Base-by-base conservation (phyloP, 2,888 invertebrate species). In the Pachliopta kotzebuea region DNA sequence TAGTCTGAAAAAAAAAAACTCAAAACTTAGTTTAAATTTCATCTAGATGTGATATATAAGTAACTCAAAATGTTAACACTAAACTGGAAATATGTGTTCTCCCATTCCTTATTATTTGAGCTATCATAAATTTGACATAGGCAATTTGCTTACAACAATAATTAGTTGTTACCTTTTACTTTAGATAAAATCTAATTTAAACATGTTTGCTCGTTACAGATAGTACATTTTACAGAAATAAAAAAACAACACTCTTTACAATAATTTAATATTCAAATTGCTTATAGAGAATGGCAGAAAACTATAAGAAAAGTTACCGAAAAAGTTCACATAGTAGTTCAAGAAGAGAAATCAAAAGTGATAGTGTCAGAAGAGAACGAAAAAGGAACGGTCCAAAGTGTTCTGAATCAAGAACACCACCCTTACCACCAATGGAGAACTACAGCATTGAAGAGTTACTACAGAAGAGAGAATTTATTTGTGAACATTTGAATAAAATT, bases 331-430 rank as follows among this genome's bases (percentile, higher is more conserved):
- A 77, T 59, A 81, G 74, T 72, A 73, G 71, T 71, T 73, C 74
- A 54, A 83, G 70, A 79, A 71, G 67, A 69, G 42, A 82, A 64
- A 77, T 69, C 70, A 79, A 76, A 73, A 75, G 71, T 65, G 78
- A 76, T 67, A 71, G 70, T 69, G 70, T 72, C 67, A 74, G 72
- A 60, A 72, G 73, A 62, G 65, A 72, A 45, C 72, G 72, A 62
- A 76, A 75, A 71, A 65, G 68, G 59, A 42, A 58, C 6, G 72
- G 31, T 17, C 6, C 53, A 18, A 56, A 70, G 56, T 62, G 65
- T 65, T 70, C 69, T 63, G 87, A 85, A 64, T 79, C 84, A 31
- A 86, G 76, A 76, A 90, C 90, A 67, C 90, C 90, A 70, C 90
- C 90, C 65, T 74, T 88, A 55, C 86, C 88, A 31, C 67, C 71